Conservation (phyloP, 2,797 vertebrate genomes). For the Schizopygopsis pylzovi region DNA sequence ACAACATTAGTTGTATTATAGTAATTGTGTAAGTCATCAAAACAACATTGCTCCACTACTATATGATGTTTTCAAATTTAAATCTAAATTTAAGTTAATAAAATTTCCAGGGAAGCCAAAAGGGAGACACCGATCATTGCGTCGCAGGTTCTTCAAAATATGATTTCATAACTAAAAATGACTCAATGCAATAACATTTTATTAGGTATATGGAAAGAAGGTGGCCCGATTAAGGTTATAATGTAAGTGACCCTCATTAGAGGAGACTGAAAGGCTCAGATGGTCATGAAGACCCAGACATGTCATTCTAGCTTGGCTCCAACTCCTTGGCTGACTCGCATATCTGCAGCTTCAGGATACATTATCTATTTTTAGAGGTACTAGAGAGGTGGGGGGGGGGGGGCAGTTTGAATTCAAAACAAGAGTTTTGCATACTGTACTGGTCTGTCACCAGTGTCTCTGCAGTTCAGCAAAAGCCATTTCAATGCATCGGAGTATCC, state of each 20-base stretch:
- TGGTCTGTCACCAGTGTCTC: neutral
- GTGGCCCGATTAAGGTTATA: neutral
- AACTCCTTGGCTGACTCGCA: slow-evolving; percentile 63
- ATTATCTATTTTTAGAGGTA: slow-evolving; percentile 62
- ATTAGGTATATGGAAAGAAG: neutral
- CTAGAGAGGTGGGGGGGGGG: slow-evolving; percentile 12
- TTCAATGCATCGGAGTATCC: slow-evolving; percentile 1
- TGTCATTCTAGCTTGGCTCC: slow-evolving; percentile 72
- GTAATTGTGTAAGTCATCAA: neutral
- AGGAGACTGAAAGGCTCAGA: slow-evolving; percentile 49
- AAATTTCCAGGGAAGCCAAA: slow-evolving; percentile 16
- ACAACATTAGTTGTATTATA: neutral
- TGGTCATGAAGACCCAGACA: slow-evolving; percentile 55
- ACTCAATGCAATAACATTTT: neutral
- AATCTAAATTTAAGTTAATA: neutral
- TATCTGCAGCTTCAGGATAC: slow-evolving; percentile 52
- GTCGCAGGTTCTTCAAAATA: neutral
- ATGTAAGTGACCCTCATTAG: slow-evolving; percentile 31
- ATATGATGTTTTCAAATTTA: neutral
- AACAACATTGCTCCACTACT: neutral
- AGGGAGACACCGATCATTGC: slow-evolving; percentile 11
- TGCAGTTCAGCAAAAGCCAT: slow-evolving; percentile 13
- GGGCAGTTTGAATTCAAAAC: slow-evolving; percentile 9
- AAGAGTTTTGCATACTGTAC: slow-evolving; percentile 27
- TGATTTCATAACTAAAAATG: slow-evolving; percentile 20